Conservation (phyloP, 2,797 vertebrate species). For the Limnodromus scolopaceus region DNA sequence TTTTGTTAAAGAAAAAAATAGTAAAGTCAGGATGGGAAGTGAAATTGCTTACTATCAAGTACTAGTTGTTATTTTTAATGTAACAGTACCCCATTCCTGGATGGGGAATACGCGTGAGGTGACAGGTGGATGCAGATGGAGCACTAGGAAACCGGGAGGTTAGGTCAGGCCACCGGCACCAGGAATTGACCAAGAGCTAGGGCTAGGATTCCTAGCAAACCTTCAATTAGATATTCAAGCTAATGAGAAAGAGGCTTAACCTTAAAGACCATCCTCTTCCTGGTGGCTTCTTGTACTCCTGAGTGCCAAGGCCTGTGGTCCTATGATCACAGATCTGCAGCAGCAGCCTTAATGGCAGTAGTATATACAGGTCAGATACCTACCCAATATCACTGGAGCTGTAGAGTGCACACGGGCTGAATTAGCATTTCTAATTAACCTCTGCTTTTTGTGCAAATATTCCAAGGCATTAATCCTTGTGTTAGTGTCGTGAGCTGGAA, state of each 20-base stretch:
- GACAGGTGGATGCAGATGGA: slow-evolving; percentile 26
- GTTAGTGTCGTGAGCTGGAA: not conserved
- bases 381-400: not conserved
- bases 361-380: not conserved
- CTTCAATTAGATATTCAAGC: slow-evolving; percentile 37
- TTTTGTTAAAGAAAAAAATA: not conserved
- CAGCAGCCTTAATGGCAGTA: not conserved
- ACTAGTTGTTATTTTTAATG: slow-evolving; percentile 31
- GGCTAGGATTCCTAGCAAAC: slow-evolving; percentile 5
- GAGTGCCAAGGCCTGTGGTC: not conserved
- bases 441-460: not conserved
- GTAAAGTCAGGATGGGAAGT: not conserved
- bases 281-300: not conserved
- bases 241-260: slow-evolving; percentile 35
- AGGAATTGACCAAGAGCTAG: slow-evolving; percentile 1
- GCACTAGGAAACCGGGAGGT: not conserved
- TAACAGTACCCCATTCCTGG: slow-evolving; percentile 12
- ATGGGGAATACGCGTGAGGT: not conserved
- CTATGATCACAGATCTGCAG: not conserved
- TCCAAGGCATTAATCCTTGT: not conserved
- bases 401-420: not conserved
- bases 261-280: slow-evolving; percentile 29
- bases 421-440: slow-evolving; percentile 25
- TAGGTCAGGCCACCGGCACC: not conserved
- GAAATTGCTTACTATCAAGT: not conserved